Evolutionary conservation across 2,113 vertebrate species (phyloP).

Genomic region (Gnathonemus echidnorhynchus): DNA sequence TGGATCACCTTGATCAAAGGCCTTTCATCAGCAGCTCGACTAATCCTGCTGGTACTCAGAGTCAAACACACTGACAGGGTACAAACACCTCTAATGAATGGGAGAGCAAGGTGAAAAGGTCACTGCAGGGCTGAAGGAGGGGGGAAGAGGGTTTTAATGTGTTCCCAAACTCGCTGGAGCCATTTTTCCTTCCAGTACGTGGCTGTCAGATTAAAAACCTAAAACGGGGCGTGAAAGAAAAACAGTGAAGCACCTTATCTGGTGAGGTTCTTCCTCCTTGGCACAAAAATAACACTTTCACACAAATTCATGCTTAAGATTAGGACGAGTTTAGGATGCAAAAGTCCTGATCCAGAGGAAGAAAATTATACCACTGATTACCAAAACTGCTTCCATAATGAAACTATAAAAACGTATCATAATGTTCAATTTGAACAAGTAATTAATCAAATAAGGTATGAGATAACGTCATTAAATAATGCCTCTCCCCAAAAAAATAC

Average conservation of each 20-base stretch:
- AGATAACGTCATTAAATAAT: not conserved
- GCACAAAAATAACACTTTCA: not conserved
- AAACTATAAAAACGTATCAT: not conserved
- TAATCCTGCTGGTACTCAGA: slow-evolving; percentile 56
- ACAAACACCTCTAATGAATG: slow-evolving; percentile 51
- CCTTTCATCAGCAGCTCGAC: slow-evolving; percentile 39
- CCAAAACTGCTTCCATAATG: not conserved
- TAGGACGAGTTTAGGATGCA: not conserved
- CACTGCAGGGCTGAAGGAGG: slow-evolving; percentile 28
- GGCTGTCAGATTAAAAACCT: slow-evolving; percentile 60
- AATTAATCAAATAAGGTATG: not conserved
- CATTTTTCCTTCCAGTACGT: slow-evolving; percentile 43
- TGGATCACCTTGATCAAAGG: slow-evolving; percentile 56
- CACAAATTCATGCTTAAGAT: not conserved
- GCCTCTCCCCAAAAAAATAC: not conserved
- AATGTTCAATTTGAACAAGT: not conserved
- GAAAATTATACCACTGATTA: not conserved
- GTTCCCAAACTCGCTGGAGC: slow-evolving; percentile 26
- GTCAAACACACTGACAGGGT: slow-evolving; percentile 40
- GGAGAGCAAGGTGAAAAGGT: slow-evolving; percentile 43
- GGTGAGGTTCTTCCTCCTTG: not conserved
- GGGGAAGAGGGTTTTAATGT: slow-evolving; percentile 29
- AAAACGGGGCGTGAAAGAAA: slow-evolving; percentile 52
- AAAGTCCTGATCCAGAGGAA: not conserved
- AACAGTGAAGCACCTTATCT: slow-evolving; percentile 58